Evolutionary conservation across 2,797 vertebrate species (phyloP).

Genomic region (Spinus pinus): DNA sequence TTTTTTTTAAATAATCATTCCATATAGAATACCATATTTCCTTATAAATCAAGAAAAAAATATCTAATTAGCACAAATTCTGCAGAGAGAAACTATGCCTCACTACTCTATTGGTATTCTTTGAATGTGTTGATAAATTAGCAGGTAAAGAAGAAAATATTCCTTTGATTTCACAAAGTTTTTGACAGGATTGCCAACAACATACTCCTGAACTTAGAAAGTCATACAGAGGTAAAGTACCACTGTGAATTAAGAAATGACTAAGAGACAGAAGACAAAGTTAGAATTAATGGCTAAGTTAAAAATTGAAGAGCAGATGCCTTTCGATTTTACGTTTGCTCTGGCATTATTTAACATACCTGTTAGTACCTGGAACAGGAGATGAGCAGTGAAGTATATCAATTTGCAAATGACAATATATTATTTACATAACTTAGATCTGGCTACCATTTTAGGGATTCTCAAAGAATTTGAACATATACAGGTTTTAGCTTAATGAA

Average conservation of each 20-base stretch:
- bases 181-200: not conserved
- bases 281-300: constrained; percentile 19
- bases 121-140: not conserved
- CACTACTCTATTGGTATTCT: not conserved
- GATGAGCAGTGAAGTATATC: not conserved
- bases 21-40: not conserved
- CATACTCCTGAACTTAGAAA: not conserved
- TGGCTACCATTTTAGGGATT: not conserved
- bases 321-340: not conserved
- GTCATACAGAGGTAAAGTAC: not conserved
- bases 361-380: constrained; percentile 19
- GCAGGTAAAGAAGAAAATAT: not conserved
- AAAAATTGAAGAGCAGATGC: constrained; percentile 45
- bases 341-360: constrained; percentile 37
- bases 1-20: not conserved
- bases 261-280: not conserved
- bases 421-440: constrained; percentile 5
- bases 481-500: not conserved
- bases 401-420: not conserved
- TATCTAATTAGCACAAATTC: not conserved
- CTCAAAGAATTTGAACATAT: not conserved
- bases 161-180: not conserved
- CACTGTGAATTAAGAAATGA: not conserved
- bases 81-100: not conserved
- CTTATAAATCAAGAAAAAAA: not conserved